Evolutionary conservation across 2,888 invertebrate genomes (phyloP), one percentile per base, ranked within the genome.

Genomic region (Prosapia bicincta): DNA sequence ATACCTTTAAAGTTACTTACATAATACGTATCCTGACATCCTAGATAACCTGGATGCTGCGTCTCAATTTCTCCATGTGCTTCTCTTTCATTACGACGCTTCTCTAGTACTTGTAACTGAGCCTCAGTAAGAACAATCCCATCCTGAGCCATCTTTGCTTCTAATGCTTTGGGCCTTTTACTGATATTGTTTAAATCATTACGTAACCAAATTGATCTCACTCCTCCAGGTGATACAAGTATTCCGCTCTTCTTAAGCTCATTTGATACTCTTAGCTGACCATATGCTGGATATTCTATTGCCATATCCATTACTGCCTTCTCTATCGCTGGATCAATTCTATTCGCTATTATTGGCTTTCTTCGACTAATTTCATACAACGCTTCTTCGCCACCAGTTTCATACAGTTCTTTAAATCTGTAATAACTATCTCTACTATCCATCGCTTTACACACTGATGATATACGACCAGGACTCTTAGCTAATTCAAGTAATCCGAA

Each of bases 21-120:
- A 70, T 32, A 70, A 70, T 70, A 70, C 13, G 71, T 70, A 70
- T 70, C 71, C 24, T 70, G 71, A 32, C 71, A 20, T 20, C 69
- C 69, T 26, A 25, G 26, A 24, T 69, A 69, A 20, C 69, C 69
- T 20, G 69, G 69, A 24, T 70, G 38, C 38, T 70, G 32, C 38
- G 71, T 70, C 32, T 70, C 38, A 32, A 70, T 70, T 70, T 70
- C 71, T n/a, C 38, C 71, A 70, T 70, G 10, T 13, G 71, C 71
- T 70, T 70, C 71, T 70, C 24, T 70, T 70, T n/a, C n/a, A 24
- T 70, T 32, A n/a, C 32, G 15, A 20, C 10, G 28, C 38, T 70
- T 70, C 38, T 32, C 71, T 32, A 70, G n/a, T 32, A 38, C 71
- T 20, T 13, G 32, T 32, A 70, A 30, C 26, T 69, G 69, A 24